Conservation (phyloP, 2,113 vertebrate species). For the Gavialis gangeticus region DNA sequence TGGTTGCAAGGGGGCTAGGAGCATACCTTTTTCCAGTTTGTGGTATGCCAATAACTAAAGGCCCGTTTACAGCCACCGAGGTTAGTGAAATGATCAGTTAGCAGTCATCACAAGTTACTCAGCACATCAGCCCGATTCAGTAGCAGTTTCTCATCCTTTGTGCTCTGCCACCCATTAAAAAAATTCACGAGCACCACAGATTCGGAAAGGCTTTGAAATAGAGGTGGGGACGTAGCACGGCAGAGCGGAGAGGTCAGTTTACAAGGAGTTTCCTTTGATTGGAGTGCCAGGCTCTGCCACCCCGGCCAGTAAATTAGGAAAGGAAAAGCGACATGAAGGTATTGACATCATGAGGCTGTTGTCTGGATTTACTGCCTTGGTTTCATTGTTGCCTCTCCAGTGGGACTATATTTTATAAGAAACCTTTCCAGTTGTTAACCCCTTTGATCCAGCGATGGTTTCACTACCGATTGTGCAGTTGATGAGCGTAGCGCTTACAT, state of each 20-base stretch:
- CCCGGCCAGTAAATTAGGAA: background rate
- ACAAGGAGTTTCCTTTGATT: background rate
- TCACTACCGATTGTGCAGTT: background rate
- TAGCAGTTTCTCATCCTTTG: constrained; percentile 45
- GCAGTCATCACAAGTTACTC: constrained; percentile 53
- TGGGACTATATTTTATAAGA: background rate
- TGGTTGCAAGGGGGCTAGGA: background rate
- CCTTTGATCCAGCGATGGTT: no score
- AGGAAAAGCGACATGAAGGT: fast-evolving
- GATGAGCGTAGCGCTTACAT: background rate
- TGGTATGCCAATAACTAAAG: constrained; percentile 9
- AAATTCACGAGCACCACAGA: background rate
- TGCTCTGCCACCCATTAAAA: background rate
- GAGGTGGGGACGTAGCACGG: background rate
- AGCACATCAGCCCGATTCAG: background rate
- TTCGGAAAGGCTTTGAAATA: background rate
- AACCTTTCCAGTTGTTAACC: background rate
- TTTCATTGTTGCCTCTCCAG: background rate
- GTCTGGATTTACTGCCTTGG: background rate
- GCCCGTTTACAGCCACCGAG: constrained; percentile 41
- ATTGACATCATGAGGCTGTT: fast-evolving
- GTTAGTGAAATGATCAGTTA: background rate
- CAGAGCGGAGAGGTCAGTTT: background rate
- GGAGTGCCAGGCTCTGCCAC: background rate
- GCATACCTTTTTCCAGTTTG: background rate